Percentiles rank a stretch among this genome's conserved stretches.
Conservation (phyloP, 2,888 invertebrate species). For the Disparrhopalites patrizii region DNA sequence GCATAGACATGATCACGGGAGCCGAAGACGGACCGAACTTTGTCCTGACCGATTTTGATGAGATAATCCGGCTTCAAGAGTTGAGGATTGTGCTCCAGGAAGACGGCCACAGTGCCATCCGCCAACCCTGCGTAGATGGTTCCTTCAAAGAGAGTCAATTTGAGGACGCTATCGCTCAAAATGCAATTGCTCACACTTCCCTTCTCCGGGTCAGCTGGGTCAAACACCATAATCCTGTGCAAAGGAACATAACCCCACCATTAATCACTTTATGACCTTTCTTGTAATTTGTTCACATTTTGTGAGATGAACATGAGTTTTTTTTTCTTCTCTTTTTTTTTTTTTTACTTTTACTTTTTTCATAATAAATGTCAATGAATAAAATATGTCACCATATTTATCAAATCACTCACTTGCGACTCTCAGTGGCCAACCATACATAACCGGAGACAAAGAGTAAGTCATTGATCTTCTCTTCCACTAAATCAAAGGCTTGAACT, state of each 20-base stretch:
- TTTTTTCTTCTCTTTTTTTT: no score
- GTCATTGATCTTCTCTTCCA: constrained; percentile 64
- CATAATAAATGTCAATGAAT: neutral
- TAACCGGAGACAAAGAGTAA: constrained; percentile 77
- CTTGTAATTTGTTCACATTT: no score
- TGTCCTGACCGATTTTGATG: constrained; percentile 40
- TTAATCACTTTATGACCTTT: constrained; percentile 1
- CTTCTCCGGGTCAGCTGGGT: constrained; percentile 79
- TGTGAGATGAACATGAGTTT: no score
- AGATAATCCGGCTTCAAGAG: constrained; percentile 38
- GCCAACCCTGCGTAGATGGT: constrained; percentile 45
- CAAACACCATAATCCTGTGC: constrained; percentile 68
- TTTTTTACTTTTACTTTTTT: no score
- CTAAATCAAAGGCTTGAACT: constrained; percentile 68
- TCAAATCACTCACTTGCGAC: constrained; percentile 58
- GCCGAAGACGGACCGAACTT: constrained; percentile 43
- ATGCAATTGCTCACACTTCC: constrained; percentile 39
- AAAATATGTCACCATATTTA: neutral
- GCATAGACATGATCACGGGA: constrained; percentile 51
- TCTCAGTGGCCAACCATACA: constrained; percentile 92
- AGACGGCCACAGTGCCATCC: constrained; percentile 45
- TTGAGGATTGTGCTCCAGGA: constrained; percentile 36
- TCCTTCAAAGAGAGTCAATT: constrained; percentile 40
- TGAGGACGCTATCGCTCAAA: constrained; percentile 42
- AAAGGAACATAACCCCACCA: constrained; percentile 23